Evolutionary conservation across 2,888 invertebrate genomes (phyloP), one percentile per base, ranked within the genome.

Genomic region (Nemotelus pantherinus): DNA sequence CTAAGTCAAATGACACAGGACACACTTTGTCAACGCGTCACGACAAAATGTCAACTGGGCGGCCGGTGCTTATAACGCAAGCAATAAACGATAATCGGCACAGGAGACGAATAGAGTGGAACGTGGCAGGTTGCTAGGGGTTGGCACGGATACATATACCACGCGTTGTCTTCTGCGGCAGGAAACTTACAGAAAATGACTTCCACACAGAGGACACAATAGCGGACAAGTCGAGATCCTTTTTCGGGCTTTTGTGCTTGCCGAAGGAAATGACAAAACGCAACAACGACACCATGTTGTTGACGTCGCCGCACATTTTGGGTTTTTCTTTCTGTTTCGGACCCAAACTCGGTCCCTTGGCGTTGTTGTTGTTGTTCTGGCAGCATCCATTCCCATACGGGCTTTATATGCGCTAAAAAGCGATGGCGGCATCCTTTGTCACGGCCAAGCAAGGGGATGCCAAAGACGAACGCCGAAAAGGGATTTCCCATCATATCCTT

Each of bases 291-390:
- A 43, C 39, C 53, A 70, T 70, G 70, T 70, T 55, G 70, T 10
- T 43, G 55, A 71, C 70, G 70, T 55, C 60, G 74, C 50, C 74
- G 74, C 60, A 74, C 74, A 57, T 74, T 74, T 70, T 74, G 60
- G 74, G 74, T 41, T 60, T 60, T 74, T 60, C 74, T 60, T 63
- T 74, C 72, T 3, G 48, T 63, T 53, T 60, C 58, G 58, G 45
- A 44, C 25, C 47, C 10, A 25, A 6, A 50, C 50, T 48, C 47
- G 60, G 9, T 70, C 50, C 70, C 55, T 44, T 44, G 55, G 5
- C 25, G 50, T 53, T 53, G 55, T 70, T 70, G 70, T 70, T 70
- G 70, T 25, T 43, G 41, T 43, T 50, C 50, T 50, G 2, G 55
- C 25, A 25, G 25, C 25, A 25, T 25, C 25, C 25, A 4, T 43